Evolutionary conservation across 2,888 invertebrate species (phyloP).

Genomic region (Acanthopleura granulata): DNA sequence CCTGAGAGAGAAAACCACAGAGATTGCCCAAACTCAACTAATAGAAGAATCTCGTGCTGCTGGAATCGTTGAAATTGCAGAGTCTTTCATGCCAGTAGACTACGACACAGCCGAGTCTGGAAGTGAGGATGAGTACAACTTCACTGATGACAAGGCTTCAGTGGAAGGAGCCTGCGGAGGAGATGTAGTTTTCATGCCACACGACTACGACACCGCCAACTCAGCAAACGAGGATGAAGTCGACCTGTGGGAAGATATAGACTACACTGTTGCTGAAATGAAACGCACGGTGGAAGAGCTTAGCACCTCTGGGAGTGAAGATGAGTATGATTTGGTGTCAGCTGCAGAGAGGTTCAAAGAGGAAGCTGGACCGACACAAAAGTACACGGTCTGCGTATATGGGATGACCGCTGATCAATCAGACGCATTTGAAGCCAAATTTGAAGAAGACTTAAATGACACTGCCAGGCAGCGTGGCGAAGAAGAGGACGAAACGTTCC

Average conservation of each 20-base stretch:
- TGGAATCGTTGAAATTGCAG: background rate
- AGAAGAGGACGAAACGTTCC: background rate
- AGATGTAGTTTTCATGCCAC: background rate
- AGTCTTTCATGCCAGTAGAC: constrained; percentile 3
- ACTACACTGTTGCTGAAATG: background rate
- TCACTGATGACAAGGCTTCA: background rate
- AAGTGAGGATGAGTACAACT: background rate
- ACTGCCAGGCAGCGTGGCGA: background rate
- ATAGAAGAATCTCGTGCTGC: too few species aligned
- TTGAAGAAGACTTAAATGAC: background rate
- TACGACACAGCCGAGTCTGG: constrained; percentile 3
- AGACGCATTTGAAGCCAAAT: background rate
- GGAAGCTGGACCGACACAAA: background rate
- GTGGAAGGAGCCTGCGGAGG: background rate
- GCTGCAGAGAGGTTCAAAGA: background rate
- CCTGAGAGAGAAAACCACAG: too few species aligned
- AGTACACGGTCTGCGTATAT: background rate
- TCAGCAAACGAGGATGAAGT: background rate
- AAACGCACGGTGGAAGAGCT: background rate
- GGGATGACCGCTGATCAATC: background rate
- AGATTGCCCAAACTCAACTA: too few species aligned
- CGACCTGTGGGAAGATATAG: background rate
- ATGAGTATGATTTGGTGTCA: background rate
- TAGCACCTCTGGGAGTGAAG: background rate
- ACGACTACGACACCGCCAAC: background rate